Percentiles rank a stretch among this genome's conserved stretches.
Conservation (phyloP, 1,140 invertebrate genomes). For the Calliphora vicina region DNA sequence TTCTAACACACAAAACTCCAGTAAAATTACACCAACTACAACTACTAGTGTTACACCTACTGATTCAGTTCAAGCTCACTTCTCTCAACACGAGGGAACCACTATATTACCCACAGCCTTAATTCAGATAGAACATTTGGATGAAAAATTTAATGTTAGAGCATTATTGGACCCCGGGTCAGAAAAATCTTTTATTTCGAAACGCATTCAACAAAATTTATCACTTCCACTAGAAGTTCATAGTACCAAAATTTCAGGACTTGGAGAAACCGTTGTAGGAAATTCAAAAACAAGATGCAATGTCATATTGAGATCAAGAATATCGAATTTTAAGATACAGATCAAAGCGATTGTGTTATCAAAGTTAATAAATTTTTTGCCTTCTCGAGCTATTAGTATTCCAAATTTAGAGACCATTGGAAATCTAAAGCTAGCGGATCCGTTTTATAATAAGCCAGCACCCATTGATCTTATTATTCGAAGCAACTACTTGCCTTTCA, state of each 20-base stretch:
- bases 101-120: neutral
- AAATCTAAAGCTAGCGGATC: neutral
- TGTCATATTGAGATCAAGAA: neutral
- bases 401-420: neutral
- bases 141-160: neutral
- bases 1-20: neutral
- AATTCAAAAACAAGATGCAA: neutral
- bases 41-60: neutral
- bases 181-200: neutral
- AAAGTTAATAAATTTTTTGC: conserved; percentile 4
- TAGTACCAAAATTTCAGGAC: neutral
- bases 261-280: neutral
- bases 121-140: neutral
- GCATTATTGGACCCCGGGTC: neutral
- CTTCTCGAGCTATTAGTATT: neutral
- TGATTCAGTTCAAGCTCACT: neutral
- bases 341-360: neutral
- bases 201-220: neutral
- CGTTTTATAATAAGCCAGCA: neutral
- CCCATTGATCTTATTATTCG: conserved; percentile 17
- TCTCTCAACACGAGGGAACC: neutral
- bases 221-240: neutral
- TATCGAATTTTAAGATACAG: neutral
- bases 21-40: neutral
- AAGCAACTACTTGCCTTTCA: neutral